A percentile compares a stretch with the other conserved stretches of the same genome.
Evolutionary conservation across 1,140 invertebrate species (phyloP).

Genomic region (Dendroctonus valens): DNA sequence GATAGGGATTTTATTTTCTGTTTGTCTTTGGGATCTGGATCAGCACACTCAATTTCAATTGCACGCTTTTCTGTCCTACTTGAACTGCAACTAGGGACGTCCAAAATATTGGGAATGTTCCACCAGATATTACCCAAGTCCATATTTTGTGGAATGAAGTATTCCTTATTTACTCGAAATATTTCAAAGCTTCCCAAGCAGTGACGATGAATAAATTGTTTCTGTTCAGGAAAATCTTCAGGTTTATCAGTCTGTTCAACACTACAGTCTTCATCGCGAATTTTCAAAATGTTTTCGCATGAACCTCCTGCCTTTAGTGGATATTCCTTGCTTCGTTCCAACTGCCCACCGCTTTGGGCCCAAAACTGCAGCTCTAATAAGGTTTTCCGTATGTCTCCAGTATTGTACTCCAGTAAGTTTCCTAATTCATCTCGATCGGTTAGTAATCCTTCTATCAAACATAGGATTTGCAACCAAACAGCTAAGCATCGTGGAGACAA

Average conservation of each 20-base stretch:
- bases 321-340: conserved; percentile 17
- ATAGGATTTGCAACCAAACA: conserved; percentile 65
- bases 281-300: conserved; percentile 13
- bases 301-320: conserved; percentile 9
- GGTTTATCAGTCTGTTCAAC: conserved; percentile 8
- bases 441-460: conserved; percentile 63
- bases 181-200: conserved; percentile 36
- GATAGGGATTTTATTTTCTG: conserved; percentile 21
- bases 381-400: conserved; percentile 68
- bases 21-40: conserved; percentile 10
- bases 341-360: conserved; percentile 52
- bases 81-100: conserved; percentile 14
- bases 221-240: neutral
- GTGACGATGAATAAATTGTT: conserved; percentile 32
- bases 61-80: neutral
- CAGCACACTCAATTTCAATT: neutral
- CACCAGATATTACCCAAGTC: conserved; percentile 45
- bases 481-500: conserved; percentile 56
- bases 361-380: conserved; percentile 71
- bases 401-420: conserved; percentile 56
- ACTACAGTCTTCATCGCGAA: conserved; percentile 23
- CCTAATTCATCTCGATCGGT: conserved; percentile 55
- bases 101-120: conserved; percentile 43
- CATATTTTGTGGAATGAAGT: conserved; percentile 30
- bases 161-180: conserved; percentile 28